Base-by-base conservation (phyloP, 2,888 invertebrate genomes). In the Leistus spinibarbis region DNA sequence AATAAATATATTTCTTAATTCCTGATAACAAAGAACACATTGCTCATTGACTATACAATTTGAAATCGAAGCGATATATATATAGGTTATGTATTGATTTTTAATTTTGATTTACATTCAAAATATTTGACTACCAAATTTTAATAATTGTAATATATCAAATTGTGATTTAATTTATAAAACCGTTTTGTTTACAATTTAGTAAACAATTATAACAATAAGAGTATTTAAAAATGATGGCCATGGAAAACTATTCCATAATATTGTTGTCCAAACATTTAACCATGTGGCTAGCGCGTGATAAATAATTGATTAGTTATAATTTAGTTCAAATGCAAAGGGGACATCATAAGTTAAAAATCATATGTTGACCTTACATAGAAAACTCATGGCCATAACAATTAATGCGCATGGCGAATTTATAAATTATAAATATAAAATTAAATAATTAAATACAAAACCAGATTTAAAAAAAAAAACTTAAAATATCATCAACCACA, bases 401-500 rank as follows among this genome's bases (percentile, higher is more conserved):
- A 13, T 40, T 40, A 40, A 40, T 13, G 40, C 40, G 5, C 5
- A 40, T 40, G n/a, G 40, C 40, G 13, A 40, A 40, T 40, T 7
- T 10, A 40, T 13, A 7, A 10, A 5, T 7, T 27, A 27, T 7
- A 27, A 27, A 7, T 9, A 4, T 40, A 40, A 40, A 40, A 40
- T 4, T 10, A 16, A 66, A 66, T 16, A n/a, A n/a, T n/a, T 5
- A 66, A 66, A 57, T 66, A 10, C 24, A 56, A 23, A 54, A 66
- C 3, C 57, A 19, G 13, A 57, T 57, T 40, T 66, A 66, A 72
- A 57, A 19, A 65, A 56, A 22, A 72, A 9, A 66, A 24, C 73
- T 67, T 24, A 67, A 54, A 60, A 73, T 67, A 60, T 67, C 54
- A 17, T 60, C 66, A 73, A 73, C 67, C 67, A 60, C 60, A 73